These are phyloP conservation scores for Apomyelois bistriatella DNA, from an alignment of 2,888 invertebrate genomes.

Conservation along the genomic window DNA sequence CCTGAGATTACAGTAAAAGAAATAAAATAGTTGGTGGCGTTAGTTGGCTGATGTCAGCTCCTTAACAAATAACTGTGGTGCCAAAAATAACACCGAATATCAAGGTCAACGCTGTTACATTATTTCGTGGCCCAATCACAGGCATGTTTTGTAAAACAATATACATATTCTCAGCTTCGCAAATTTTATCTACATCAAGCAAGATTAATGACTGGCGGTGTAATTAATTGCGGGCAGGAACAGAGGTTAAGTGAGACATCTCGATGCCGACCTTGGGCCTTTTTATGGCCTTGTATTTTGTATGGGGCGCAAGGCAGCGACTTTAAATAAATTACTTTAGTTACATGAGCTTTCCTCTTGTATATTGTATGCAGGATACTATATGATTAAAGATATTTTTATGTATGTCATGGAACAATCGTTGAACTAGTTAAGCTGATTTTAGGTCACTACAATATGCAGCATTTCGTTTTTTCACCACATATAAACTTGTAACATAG, in stretches of 20 bases:
- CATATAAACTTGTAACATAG: no score
- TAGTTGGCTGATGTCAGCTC: no score
- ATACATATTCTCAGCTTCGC: constrained; percentile 15
- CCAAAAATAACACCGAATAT: no score
- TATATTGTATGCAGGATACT: no score
- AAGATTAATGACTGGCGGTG: constrained; percentile 22
- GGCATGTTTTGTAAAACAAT: constrained; percentile 14
- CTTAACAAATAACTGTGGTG: no score
- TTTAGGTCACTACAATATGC: no score
- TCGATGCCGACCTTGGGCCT: constrained; percentile 14
- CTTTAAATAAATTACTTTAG: not conserved
- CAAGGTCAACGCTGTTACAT: not conserved
- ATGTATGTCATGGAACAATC: no score
- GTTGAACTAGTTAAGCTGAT: no score
- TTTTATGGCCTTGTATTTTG: not conserved
- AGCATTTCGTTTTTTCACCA: no score
- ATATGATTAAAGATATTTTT: no score
- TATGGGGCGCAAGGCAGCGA: not conserved
- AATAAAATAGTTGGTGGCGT: no score
- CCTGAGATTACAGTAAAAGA: no score
- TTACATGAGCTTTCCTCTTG: not conserved
- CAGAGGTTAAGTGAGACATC: constrained; percentile 14
- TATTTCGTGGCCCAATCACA: not conserved
- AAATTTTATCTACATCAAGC: constrained; percentile 21
- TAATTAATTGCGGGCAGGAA: constrained; percentile 23